Conservation (phyloP, 2,113 vertebrate genomes). For the Zootoca vivipara region DNA sequence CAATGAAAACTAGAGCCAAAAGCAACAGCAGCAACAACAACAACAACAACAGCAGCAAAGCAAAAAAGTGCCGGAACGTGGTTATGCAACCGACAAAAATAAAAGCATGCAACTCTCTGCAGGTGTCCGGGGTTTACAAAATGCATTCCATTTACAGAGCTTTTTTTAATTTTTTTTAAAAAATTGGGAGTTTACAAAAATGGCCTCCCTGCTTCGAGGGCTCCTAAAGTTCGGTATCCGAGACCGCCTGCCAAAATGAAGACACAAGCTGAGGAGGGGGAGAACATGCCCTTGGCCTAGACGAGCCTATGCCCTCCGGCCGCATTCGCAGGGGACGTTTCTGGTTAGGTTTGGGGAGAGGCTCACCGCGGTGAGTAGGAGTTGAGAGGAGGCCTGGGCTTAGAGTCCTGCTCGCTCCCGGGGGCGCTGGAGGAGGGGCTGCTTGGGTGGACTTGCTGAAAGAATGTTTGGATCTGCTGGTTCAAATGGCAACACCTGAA, state of each 20-base stretch:
- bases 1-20: not conserved
- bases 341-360: constrained; percentile 26
- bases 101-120: constrained; percentile 19
- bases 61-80: not conserved
- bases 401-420: constrained; percentile 63
- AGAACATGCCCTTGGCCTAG: not conserved
- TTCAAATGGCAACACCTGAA: constrained; percentile 74
- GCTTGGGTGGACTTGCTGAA: constrained; percentile 66
- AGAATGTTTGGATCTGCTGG: constrained; percentile 69
- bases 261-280: not conserved
- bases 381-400: constrained; percentile 63
- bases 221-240: not conserved
- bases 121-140: not conserved
- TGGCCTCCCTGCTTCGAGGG: not conserved
- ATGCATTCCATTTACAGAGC: not conserved
- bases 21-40: too few relatives aligned
- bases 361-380: constrained; percentile 69
- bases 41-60: not conserved
- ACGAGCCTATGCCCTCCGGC: not conserved
- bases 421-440: constrained; percentile 58
- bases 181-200: not conserved
- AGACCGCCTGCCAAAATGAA: not conserved
- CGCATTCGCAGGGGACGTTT: not conserved
- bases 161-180: not conserved
- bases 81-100: not conserved